These are phyloP conservation scores for Chironomus tentans DNA, from an alignment of 2,888 invertebrate species.

Conservation along the genomic window DNA sequence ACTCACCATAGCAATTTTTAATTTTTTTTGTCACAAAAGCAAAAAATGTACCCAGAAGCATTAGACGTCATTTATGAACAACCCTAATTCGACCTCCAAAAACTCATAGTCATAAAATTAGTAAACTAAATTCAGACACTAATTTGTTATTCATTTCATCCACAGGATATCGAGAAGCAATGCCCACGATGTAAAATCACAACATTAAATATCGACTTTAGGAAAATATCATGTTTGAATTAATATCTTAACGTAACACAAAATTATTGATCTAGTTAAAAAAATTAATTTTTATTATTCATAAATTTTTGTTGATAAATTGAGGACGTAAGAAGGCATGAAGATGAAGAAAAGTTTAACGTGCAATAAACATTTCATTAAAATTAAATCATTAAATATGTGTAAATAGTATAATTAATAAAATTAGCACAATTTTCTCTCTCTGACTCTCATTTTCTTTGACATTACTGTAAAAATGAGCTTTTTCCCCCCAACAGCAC, in stretches of 20 bases:
- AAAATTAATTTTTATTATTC: not conserved
- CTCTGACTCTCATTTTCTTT: too few species aligned
- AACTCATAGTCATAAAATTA: too few species aligned
- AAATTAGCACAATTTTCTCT: not conserved
- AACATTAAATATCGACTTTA: slow-evolving; percentile 25
- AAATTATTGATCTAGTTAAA: not conserved
- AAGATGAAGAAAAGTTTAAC: not conserved
- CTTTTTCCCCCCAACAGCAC: too few species aligned
- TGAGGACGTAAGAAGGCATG: not conserved
- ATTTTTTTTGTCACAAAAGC: too few species aligned
- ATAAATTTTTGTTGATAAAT: not conserved
- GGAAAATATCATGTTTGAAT: slow-evolving; percentile 24
- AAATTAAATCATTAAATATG: not conserved
- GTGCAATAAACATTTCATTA: not conserved
- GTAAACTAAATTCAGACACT: too few species aligned
- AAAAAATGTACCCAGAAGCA: too few species aligned
- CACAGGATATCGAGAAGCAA: slow-evolving; percentile 22
- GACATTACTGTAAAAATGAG: too few species aligned
- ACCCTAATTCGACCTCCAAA: too few species aligned
- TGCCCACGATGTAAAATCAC: slow-evolving; percentile 20
- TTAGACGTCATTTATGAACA: too few species aligned
- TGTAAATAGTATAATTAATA: too few species aligned
- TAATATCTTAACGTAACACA: not conserved
- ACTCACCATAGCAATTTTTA: too few species aligned
- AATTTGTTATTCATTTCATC: not conserved